phyloP scores from a whole-genome alignment of 2,113 vertebrate species.

The Etheostoma cragini region DNA sequence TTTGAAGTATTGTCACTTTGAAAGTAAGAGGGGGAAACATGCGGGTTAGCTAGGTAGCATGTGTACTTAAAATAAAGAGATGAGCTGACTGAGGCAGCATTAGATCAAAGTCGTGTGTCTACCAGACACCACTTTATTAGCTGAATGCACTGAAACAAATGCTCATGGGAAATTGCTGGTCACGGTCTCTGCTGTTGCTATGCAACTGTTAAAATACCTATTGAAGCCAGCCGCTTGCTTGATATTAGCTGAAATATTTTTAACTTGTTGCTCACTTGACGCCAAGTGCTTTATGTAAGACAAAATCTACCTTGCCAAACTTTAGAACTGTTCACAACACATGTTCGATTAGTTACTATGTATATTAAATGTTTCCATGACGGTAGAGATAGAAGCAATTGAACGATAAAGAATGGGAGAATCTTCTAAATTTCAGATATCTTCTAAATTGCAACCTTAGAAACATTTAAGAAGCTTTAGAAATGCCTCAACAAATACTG shows the following conservation, averaged over 20 bases:
- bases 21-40: neutral
- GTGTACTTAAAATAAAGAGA: neutral
- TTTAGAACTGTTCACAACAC: neutral
- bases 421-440: neutral
- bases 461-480: neutral
- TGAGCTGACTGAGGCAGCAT: too few relatives aligned
- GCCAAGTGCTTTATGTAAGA: constrained; percentile 16
- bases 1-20: neutral
- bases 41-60: neutral
- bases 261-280: constrained; percentile 23
- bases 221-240: constrained; percentile 18
- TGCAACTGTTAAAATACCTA: constrained; percentile 56
- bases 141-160: constrained; percentile 34
- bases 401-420: neutral
- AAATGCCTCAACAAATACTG: neutral
- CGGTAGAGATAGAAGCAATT: neutral
- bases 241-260: constrained; percentile 33
- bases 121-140: constrained; percentile 26
- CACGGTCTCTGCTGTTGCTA: constrained; percentile 58
- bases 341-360: neutral
- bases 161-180: constrained; percentile 28
- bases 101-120: constrained; percentile 5
- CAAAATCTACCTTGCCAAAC: neutral
- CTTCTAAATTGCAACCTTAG: neutral
- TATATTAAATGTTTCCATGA: neutral